These are phyloP conservation scores for Trichoplusia ni DNA, from an alignment of 1,140 invertebrate species.

Conservation along the genomic window DNA sequence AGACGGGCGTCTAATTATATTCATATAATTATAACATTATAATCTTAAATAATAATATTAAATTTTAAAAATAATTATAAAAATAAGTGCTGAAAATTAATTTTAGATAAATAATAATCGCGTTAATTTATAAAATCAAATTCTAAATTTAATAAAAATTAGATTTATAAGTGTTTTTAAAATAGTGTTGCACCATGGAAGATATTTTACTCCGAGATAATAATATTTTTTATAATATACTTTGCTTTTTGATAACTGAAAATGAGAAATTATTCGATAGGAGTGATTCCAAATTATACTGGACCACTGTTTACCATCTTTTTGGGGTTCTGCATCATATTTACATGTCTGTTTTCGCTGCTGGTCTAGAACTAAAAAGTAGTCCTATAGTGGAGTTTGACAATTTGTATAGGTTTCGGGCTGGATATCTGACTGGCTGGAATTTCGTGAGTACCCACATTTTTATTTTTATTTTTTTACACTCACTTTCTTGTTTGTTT, in stretches of 20 bases:
- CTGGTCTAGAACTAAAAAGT: conserved; percentile 36
- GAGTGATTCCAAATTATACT: conserved; percentile 62
- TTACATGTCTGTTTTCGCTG: conserved; percentile 46
- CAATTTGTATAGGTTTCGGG: conserved; percentile 46
- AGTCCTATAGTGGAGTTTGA: conserved; percentile 38
- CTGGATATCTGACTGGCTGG: conserved; percentile 64
- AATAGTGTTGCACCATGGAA: too few relatives aligned
- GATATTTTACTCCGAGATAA: conserved; percentile 12
- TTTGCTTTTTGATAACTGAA: conserved; percentile 71
- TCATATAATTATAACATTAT: neutral
- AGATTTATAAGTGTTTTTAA: too few relatives aligned
- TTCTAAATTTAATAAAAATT: too few relatives aligned
- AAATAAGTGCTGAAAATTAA: neutral
- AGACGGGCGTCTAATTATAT: conserved; percentile 12
- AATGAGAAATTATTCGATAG: conserved; percentile 70
- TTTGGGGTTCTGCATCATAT: conserved; percentile 52
- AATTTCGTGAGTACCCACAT: conserved; percentile 63
- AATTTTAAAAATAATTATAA: neutral
- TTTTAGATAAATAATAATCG: neutral
- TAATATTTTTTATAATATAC: conserved; percentile 68
- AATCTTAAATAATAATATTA: neutral
- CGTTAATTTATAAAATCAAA: neutral
- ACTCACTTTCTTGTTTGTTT: too few relatives aligned
- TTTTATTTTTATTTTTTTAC: too few relatives aligned
- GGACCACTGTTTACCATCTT: conserved; percentile 62